Conservation (phyloP, 2,797 vertebrate genomes). For the Ibycter americanus region DNA sequence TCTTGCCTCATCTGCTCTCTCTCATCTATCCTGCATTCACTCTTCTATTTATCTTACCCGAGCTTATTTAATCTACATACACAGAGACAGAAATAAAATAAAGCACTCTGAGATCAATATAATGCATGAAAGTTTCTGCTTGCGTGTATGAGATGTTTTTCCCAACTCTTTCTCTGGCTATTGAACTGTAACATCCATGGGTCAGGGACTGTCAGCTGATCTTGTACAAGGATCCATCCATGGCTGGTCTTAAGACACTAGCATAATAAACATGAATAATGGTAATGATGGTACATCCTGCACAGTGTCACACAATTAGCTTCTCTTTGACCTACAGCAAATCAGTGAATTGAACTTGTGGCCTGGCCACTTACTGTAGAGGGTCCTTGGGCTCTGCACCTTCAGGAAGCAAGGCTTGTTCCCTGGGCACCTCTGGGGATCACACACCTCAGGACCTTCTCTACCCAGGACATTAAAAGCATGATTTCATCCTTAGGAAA, state of each 20-base stretch:
- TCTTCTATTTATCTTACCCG: neutral
- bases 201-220: neutral
- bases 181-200: neutral
- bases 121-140: neutral
- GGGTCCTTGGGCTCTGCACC: neutral
- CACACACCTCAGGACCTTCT: neutral
- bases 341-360: neutral
- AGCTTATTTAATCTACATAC: neutral
- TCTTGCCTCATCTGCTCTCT: neutral
- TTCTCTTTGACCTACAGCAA: constrained; percentile 21
- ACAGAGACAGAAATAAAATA: neutral
- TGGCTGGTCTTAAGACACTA: neutral
- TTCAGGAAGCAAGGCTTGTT: neutral
- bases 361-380: neutral
- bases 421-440: neutral
- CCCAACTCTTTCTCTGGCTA: neutral
- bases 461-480: neutral
- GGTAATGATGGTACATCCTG: neutral
- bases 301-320: neutral
- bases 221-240: neutral
- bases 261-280: neutral
- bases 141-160: neutral
- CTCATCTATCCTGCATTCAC: neutral
- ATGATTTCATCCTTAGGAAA: neutral
- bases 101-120: neutral